These are phyloP conservation scores for Odontocolon sp. DNA, from an alignment of 2,888 invertebrate species.

Conservation along the genomic window DNA sequence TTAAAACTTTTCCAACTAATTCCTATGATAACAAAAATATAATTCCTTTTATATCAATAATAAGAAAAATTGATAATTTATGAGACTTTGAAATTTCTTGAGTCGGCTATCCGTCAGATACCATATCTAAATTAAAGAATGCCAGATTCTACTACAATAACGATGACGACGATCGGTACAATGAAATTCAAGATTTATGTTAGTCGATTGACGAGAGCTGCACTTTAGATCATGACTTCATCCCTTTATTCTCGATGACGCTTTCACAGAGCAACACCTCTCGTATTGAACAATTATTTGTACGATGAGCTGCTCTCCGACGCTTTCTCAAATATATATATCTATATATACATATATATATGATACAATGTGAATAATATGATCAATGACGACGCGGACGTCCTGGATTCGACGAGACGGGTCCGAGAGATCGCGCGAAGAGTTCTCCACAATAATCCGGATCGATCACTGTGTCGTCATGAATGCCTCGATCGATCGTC, in stretches of 20 bases:
- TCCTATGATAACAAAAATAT: not conserved
- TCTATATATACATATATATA: conserved; percentile 15
- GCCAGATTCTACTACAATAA: conserved; percentile 13
- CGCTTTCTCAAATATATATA: conserved; percentile 1
- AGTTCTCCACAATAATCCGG: conserved; percentile 42
- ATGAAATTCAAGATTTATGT: not conserved
- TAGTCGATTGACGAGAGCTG: not conserved
- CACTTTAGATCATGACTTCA: conserved; percentile 15
- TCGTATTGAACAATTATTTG: conserved; percentile 8
- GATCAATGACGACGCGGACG: conserved; percentile 46
- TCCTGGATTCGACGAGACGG: not conserved
- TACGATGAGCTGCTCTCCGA: conserved; percentile 15
- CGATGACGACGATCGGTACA: conserved; percentile 14
- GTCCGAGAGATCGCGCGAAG: conserved; percentile 13
- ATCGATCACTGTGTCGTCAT: conserved; percentile 52
- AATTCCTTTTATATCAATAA: not conserved
- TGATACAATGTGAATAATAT: conserved; percentile 20
- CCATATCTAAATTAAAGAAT: conserved; percentile 4
- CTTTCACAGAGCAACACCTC: conserved; percentile 18
- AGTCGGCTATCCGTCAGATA: not conserved
- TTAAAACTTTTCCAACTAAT: too few species aligned
- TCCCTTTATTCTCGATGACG: conserved; percentile 27
- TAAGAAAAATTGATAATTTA: too few species aligned
- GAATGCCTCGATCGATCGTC: conserved; percentile 36
- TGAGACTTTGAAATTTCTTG: not conserved